These are phyloP conservation scores for Microtus ochrogaster DNA, from an alignment of 2,113 vertebrate species.

Conservation along the genomic window DNA sequence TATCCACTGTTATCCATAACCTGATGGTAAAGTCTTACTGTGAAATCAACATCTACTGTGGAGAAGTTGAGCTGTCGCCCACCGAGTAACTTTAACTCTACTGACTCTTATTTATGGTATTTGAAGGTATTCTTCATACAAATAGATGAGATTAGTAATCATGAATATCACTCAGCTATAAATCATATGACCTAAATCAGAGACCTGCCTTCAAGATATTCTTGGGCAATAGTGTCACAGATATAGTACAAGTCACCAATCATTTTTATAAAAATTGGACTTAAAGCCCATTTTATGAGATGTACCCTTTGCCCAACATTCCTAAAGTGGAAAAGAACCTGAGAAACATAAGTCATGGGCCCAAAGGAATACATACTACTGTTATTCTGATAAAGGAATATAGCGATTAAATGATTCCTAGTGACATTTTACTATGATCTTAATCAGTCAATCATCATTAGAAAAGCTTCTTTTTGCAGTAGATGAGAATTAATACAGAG, in stretches of 20 bases:
- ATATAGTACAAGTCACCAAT: neutral
- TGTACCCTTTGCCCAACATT: too few relatives aligned
- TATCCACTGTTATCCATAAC: neutral
- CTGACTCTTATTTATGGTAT: neutral
- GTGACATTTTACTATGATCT: neutral
- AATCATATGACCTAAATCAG: neutral
- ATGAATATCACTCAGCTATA: neutral
- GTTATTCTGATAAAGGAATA: neutral
- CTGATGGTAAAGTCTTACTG: neutral
- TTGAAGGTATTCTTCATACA: neutral
- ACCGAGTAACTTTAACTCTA: neutral
- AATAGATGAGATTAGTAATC: neutral
- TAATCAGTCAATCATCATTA: neutral
- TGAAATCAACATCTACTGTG: neutral
- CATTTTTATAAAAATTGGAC: neutral
- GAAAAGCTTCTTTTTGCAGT: neutral
- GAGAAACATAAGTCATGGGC: neutral
- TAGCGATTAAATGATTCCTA: neutral
- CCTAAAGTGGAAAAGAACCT: neutral
- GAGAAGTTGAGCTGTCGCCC: neutral
- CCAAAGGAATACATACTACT: neutral
- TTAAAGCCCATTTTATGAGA: neutral
- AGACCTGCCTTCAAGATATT: neutral
- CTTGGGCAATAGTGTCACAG: neutral
- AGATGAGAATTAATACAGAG: neutral